Percentiles rank a stretch among this genome's conserved stretches.
These are phyloP conservation scores for Sakesphorus luctuosus DNA, from an alignment of 2,113 vertebrate species.

Conservation along the genomic window DNA sequence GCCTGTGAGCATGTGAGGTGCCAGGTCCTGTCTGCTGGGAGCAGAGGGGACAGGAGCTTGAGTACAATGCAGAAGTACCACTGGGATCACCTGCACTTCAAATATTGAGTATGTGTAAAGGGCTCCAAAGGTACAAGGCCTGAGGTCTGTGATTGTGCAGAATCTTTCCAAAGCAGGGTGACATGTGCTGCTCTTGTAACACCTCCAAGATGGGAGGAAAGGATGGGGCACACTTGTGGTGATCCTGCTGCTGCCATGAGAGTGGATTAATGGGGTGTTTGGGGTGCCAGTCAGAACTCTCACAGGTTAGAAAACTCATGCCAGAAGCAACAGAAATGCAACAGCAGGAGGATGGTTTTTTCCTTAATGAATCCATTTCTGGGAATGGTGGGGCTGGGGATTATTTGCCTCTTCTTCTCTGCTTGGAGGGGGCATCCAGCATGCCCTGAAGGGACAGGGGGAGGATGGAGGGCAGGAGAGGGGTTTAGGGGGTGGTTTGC, in stretches of 20 bases:
- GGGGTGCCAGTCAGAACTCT: neutral
- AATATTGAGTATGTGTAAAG: neutral
- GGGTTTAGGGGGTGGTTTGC: neutral
- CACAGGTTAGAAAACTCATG: neutral
- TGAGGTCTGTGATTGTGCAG: neutral
- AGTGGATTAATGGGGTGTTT: neutral
- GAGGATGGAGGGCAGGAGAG: neutral
- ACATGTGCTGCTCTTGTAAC: accelerated
- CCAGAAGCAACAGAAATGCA: neutral
- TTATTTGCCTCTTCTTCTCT: neutral
- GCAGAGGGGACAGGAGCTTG: neutral
- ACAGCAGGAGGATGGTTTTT: neutral
- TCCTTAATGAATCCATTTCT: neutral
- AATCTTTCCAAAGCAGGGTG: neutral
- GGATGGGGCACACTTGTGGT: neutral
- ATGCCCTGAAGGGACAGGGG: neutral
- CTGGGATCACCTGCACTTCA: neutral
- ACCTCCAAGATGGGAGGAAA: neutral
- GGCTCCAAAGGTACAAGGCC: neutral
- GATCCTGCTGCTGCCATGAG: neutral
- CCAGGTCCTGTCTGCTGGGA: neutral
- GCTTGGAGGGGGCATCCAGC: accelerated
- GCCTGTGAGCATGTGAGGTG: neutral
- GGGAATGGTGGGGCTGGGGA: neutral
- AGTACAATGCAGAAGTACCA: neutral